Evolutionary conservation across 2,888 invertebrate species (phyloP), one percentile per base, ranked within the genome.

Genomic region (Liopterus haemorrhoidalis): DNA sequence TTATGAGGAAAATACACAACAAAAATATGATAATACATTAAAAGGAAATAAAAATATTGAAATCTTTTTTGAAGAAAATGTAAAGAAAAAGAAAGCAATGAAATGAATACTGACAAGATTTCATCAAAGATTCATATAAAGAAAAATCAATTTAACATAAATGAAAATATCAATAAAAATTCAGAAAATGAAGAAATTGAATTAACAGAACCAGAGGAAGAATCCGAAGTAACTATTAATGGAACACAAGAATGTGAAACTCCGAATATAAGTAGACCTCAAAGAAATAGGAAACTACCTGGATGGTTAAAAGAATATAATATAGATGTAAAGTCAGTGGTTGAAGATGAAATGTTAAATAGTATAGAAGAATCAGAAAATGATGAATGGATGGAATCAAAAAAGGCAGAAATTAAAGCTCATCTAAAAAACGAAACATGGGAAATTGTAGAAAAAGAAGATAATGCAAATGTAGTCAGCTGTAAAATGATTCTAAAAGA

Each of bases 361-460:
- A n/a, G n/a, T n/a, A n/a, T n/a, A n/a, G n/a, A n/a, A n/a, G n/a
- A n/a, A n/a, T n/a, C n/a, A n/a, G n/a, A n/a, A n/a, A n/a, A n/a
- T n/a, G n/a, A n/a, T n/a, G n/a, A n/a, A n/a, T n/a, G n/a, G n/a
- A n/a, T n/a, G n/a, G 40, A 30, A 20, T 19, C 40, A 4, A 40
- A 20, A 8, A 40, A 20, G 11, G 4, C 6, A 9, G 40, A 40
- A 19, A 20, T 40, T 6, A 20, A 40, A 20, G 30, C 40, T 14
- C 40, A 40, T 20, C 14, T 19, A 16, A 40, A 27, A n/a, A 40
- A 30, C 19, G 20, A 40, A 5, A 40, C 40, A 18, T 40, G 40
- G 30, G 8, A 15, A 11, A 11, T 39, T 20, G 14, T 40, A 2
- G 20, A 28, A 8, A 20, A 30, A 8, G 20, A 28, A 20, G 20